A percentile compares a stretch with the other conserved stretches of the same genome.
Conservation (phyloP, 1,140 invertebrate genomes). For the Drosophila aff. region DNA sequence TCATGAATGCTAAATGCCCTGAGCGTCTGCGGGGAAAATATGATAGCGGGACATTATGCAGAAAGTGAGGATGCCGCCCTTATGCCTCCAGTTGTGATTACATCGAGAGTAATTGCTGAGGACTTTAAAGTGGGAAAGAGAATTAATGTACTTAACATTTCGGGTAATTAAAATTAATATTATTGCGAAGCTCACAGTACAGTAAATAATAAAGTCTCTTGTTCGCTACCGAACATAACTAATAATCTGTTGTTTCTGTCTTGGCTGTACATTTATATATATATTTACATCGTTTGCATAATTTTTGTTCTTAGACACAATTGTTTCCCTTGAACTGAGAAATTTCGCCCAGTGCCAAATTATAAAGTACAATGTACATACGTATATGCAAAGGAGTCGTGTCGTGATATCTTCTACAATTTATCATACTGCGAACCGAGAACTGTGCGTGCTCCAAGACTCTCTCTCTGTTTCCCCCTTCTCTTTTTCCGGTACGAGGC, state of each 20-base stretch:
- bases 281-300: background rate
- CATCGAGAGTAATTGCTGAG: background rate
- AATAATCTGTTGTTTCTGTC: too few species aligned
- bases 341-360: conserved; percentile 26
- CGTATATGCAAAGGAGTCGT: conserved; percentile 44
- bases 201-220: background rate
- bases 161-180: background rate
- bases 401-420: conserved; percentile 77
- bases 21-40: conserved; percentile 35
- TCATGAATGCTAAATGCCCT: conserved; percentile 82
- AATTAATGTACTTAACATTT: background rate
- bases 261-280: too few species aligned
- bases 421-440: conserved; percentile 77
- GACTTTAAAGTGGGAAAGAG: background rate
- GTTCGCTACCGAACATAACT: too few species aligned
- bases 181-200: background rate
- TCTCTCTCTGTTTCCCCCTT: background rate
- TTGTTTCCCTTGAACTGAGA: background rate
- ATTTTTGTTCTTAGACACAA: background rate
- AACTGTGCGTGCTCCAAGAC: conserved; percentile 42
- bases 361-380: conserved; percentile 53
- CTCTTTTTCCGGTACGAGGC: conserved; percentile 46
- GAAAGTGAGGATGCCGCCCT: conserved; percentile 11
- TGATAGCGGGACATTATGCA: conserved; percentile 30
- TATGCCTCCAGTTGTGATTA: conserved; percentile 34